Evolutionary conservation across 1,140 invertebrate species (phyloP), one percentile per base, ranked within the genome.

Genomic region (Macrosteles quadrilineatus): DNA sequence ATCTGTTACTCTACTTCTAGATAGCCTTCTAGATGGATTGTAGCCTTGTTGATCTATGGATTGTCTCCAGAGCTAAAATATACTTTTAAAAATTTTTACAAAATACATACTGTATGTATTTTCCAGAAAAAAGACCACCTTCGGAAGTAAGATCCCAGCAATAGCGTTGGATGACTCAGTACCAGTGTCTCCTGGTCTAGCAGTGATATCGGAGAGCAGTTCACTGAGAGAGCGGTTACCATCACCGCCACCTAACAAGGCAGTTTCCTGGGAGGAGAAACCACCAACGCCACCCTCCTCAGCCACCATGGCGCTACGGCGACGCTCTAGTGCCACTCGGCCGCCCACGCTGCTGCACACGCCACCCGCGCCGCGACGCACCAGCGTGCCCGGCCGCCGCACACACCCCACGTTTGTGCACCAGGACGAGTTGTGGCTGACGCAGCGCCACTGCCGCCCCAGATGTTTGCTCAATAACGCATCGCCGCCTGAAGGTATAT

Each of bases 391-490:
- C 1, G 72, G 74, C 12, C 53, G 71, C 9, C 36, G 63, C 27
- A 55, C 69, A 2, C 62, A 71, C 25, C 76, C 76, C 12, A 74
- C 74, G 2, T 77, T 74, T 30, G 76, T 77, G 25, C 75, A 76
- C 53, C 76, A 77, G 62, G 76, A 77, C 47, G 76, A 77, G 59
- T 72, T 77, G 14, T 77, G 76, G 76, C 68, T 77, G 14, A 76
- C 76, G 1, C 76, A 77, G 65, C 69, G 74, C n/a, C 75, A 77
- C 53, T 73, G 75, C n/a, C 63, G 75, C 14, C 63, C 74, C 36
- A 78, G 81, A 71, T 78, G 78, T 66, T 77, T 81, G 73, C 75
- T 81, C 71, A 82, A 82, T 73, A 79, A 79, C 47, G 72, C 73
- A 19, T 74, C 73, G 19, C 73, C 73, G n/a, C 67, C 69, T 19